Percentiles rank a stretch among this genome's conserved stretches.
Conservation (phyloP, 1,140 invertebrate genomes). For the Tetramorium parvispinum region DNA sequence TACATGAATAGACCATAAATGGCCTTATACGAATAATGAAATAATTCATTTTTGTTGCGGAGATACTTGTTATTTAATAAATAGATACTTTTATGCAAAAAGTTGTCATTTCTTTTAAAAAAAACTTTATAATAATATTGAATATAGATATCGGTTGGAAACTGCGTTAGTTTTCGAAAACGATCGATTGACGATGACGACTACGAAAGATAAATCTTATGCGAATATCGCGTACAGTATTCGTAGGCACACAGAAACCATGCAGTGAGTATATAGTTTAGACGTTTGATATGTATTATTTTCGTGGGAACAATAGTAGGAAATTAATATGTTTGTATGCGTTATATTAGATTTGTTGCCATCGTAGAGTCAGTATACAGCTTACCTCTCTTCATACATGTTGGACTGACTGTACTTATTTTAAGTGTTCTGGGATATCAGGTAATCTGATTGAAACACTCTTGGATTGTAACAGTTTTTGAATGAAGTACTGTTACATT, state of each 20-base stretch:
- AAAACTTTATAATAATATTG: not conserved
- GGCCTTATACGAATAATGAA: not conserved
- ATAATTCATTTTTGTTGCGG: not conserved
- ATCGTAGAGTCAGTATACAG: conserved; percentile 5
- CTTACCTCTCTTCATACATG: conserved; percentile 10
- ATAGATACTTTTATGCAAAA: not conserved
- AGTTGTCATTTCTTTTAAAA: not conserved
- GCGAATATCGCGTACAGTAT: conserved; percentile 17
- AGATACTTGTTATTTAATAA: not conserved
- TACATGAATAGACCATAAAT: not conserved
- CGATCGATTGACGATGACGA: not conserved
- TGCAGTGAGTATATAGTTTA: conserved; percentile 9
- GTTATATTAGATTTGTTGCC: conserved; percentile 12
- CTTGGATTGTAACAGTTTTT: not conserved
- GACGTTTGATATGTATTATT: not conserved
- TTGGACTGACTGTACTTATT: not conserved
- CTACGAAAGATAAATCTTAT: not conserved
- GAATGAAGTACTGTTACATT: not conserved
- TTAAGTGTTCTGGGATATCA: conserved; percentile 37
- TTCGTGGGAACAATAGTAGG: not conserved
- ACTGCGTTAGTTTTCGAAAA: not conserved
- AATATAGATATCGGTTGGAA: conserved; percentile 32
- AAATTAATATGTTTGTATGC: not conserved
- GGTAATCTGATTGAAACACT: not conserved
- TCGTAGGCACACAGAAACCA: conserved; percentile 9